A percentile compares a stretch with the other conserved stretches of the same genome.
Evolutionary conservation across 2,888 invertebrate species (phyloP).

Genomic region (Drosophila monieri): DNA sequence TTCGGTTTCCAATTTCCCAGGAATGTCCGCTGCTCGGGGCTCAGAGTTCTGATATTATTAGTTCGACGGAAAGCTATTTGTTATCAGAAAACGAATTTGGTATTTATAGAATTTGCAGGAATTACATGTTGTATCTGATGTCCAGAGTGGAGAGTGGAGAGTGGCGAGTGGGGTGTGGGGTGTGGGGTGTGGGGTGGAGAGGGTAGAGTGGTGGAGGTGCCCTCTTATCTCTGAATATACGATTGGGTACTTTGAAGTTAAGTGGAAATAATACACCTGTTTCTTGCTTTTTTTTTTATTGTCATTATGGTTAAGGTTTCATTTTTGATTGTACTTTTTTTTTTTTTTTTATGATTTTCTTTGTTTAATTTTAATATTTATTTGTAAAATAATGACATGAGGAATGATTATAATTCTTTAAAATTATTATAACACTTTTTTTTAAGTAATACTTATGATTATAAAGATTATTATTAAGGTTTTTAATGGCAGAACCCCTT

Average conservation of each 20-base stretch:
- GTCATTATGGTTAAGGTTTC: background rate
- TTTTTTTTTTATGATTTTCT: too few relatives aligned
- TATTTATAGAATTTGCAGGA: slow-evolving; percentile 2
- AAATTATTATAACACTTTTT: too few relatives aligned
- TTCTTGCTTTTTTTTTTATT: background rate
- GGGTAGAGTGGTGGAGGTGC: background rate
- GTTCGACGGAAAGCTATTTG: background rate
- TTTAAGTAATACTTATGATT: too few relatives aligned
- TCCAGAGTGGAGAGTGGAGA: background rate
- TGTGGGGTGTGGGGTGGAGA: too few relatives aligned
- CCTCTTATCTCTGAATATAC: background rate
- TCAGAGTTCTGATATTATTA: background rate
- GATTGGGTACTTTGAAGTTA: background rate
- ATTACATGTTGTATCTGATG: background rate
- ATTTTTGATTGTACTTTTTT: background rate
- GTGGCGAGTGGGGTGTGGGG: too few relatives aligned
- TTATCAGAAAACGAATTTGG: slow-evolving; percentile 1
- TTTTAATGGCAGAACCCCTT: too few relatives aligned
- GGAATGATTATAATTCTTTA: too few relatives aligned
- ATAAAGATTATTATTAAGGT: too few relatives aligned
- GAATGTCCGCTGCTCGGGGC: background rate
- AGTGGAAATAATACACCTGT: background rate
- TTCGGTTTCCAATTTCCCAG: background rate
- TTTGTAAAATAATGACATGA: too few relatives aligned
- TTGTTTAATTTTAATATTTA: too few relatives aligned